Evolutionary conservation across 92 coral and sea anemone genomes (phyloP), one percentile per base, ranked within the genome.

Genomic region (Muricea muricata): DNA sequence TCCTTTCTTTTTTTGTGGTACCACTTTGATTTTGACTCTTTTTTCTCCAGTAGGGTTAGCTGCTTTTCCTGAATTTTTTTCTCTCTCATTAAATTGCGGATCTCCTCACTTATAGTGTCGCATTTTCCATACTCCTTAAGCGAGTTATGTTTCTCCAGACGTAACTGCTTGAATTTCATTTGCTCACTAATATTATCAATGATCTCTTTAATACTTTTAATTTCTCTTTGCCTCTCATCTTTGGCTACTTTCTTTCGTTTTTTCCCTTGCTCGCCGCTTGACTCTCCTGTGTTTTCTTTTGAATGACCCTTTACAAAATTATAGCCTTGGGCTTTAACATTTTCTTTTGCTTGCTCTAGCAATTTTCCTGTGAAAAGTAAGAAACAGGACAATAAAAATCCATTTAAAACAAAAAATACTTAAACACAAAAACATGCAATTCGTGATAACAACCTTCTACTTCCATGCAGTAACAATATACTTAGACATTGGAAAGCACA

Each of bases 291-390:
- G n/a, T 56, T 80, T 61, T 86, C 85, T 46, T 89, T 89, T 60
- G 89, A 89, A 25, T 71, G 31, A 28, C 89, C 89, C 82, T 79
- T 85, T 41, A 78, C 75, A 54, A 84, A 89, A 6, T 67, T 47
- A 28, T 81, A 88, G 7, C 77, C 86, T 46, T 61, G 58, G 66
- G 35, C 54, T 76, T 70, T 86, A n/a, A 79, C 78, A 33, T 42
- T 48, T 66, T 68, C 81, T 84, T 78, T 89, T 25, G 92, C 92
- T 73, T 89, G 78, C 17, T 89, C 92, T 58, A 47, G 84, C 82
- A 89, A 89, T 58, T 71, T 73, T 58, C 88, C 92, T 89, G 75
- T 56, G 29, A 41, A 52, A 45, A 69, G 78, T 29, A 83, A 14
- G 34, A 55, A 54, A 23, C 32, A 78, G 21, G 58, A 0, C 32